Evolutionary conservation across 2,888 invertebrate genomes (phyloP), one percentile per base, ranked within the genome.

Genomic region (Orthosia incerta): DNA sequence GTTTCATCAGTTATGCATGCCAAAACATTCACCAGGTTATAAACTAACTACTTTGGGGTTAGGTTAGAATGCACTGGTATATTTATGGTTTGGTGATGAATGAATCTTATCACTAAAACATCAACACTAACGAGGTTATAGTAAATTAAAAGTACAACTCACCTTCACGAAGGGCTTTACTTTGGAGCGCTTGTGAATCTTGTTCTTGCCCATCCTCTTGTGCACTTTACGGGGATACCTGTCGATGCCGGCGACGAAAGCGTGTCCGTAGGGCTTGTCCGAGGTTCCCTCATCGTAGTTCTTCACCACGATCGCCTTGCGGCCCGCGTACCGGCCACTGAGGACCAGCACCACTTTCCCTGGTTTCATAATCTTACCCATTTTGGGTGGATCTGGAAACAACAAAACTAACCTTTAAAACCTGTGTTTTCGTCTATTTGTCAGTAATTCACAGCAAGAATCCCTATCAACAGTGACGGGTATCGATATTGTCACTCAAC

Each of bases 281-380:
- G 98, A 97, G 15, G 99, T 99, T 60, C 99, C 99, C 91, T 99
- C 99, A 95, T 99, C 99, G 94, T 98, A 99, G 93, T 99, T 99
- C 96, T 98, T 99, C 84, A 99, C 98, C 70, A 99, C 98, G 88
- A 99, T 98, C 70, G 99, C 99, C 96, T 99, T 99, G 89, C 99
- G 98, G 83, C 99, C 99, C 80, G 99, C 99, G 97, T 99, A 99
- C 96, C 99, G 98, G 96, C 99, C 99, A 93, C 98, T 98, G 71
- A 99, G 98, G 97, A 99, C 98, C 97, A 99, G 98, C 94, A 99
- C 99, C 91, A 99, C 99, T 97, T 99, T 99, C 83, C 99, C 99
- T 84, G 98, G 97, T 97, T 99, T 99, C 99, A 99, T 99, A 97
- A 99, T 99, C 97, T 99, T 99, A 97, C 99, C 99, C 99, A 99